phyloP scores from a whole-genome alignment of 2,113 vertebrate species.

The Phylloscopus whistleri region DNA sequence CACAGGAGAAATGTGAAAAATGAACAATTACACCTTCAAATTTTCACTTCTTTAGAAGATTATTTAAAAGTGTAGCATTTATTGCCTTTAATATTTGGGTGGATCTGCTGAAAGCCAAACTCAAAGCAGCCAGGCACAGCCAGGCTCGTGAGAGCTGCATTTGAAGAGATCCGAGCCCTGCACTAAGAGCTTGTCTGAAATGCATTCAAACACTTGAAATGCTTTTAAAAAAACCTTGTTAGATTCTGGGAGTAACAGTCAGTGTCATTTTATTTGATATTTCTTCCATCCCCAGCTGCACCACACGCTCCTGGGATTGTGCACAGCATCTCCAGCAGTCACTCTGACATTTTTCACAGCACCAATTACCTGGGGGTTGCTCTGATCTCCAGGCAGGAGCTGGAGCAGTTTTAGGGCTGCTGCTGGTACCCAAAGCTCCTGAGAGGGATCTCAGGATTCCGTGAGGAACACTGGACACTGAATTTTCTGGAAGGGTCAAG shows the following conservation, averaged over 20 bases:
- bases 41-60: too few relatives aligned
- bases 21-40: accelerated
- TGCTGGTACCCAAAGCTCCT: background rate
- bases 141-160: background rate
- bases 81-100: background rate
- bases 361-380: background rate
- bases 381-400: background rate
- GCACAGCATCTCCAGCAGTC: background rate
- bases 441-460: background rate
- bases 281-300: background rate
- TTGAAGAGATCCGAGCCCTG: background rate
- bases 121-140: background rate
- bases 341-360: too few relatives aligned
- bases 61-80: background rate
- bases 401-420: background rate
- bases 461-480: accelerated
- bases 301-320: background rate
- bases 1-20: background rate
- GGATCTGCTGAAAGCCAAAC: background rate
- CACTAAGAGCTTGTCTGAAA: background rate
- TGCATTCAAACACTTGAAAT: background rate
- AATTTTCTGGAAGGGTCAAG: background rate
- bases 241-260: background rate
- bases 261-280: background rate
- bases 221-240: accelerated